Evolutionary conservation across 2,888 invertebrate genomes (phyloP), one percentile per base, ranked within the genome.

Genomic region (Venustoraphidia nigricollis): DNA sequence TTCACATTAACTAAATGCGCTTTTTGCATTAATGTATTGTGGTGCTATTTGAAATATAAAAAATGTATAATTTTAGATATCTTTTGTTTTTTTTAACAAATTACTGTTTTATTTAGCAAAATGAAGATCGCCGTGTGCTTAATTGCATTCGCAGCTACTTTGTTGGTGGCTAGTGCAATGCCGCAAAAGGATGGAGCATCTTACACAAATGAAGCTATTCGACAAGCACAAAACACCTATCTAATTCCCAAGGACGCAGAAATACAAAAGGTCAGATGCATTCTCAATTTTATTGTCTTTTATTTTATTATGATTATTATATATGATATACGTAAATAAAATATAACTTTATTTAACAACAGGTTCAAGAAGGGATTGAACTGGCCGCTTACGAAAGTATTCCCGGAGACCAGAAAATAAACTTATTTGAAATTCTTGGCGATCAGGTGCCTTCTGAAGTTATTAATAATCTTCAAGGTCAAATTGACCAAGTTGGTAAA

Each of bases 381-480:
- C 67, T 89, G 59, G 87, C 85, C 4, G 88, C 88, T 6, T 87
- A 86, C 66, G 88, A 89, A 67, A 82, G 83, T 54, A 89, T 90
- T 59, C 89, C 89, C 59, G 86, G 82, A 52, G 80, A 86, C 69
- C 87, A 89, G 67, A 77, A 79, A 60, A 83, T 90, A 66, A 83
- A 88, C 66, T 72, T 89, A n/a, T 81, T 76, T 63, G 83, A 87
- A 65, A 85, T 89, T 59, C 73, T 90, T 49, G 88, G 88, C 9
- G 87, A 85, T 62, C 85, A 87, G 65, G 82, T 90, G 52, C 90
- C 90, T 9, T 79, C 81, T 42, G 90, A 90, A 69, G 90, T 90
- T 38, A 85, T 90, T 64, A 86, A 82, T 73, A 90, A 90, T 68
- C 75, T 90, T 52, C 89, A 90, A 64, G 70, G 79, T 47, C 89